Percentiles rank a stretch among this genome's conserved stretches.
These are phyloP conservation scores for Tubulanus polymorphus DNA, from an alignment of 2,888 invertebrate genomes.

Conservation along the genomic window DNA sequence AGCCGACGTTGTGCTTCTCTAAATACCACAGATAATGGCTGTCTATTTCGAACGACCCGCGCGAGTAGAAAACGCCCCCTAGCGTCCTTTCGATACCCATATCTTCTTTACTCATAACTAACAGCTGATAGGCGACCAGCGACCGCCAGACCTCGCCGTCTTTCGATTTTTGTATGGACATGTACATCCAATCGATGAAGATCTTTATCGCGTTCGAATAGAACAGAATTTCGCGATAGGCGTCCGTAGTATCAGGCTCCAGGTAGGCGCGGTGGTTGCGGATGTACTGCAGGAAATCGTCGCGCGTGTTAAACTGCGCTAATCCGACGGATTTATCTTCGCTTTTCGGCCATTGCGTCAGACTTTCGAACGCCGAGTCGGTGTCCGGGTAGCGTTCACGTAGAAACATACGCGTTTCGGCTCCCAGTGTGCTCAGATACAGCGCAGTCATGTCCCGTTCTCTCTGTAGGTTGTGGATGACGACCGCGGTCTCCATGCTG, in stretches of 20 bases:
- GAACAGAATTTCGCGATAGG: not conserved
- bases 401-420: conserved; percentile 34
- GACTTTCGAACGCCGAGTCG: conserved; percentile 28
- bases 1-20: not conserved
- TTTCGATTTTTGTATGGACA: conserved; percentile 4
- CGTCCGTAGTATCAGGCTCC: not conserved
- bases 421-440: conserved; percentile 33
- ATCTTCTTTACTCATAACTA: conserved; percentile 2
- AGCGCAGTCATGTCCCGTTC: conserved; percentile 42
- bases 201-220: conserved; percentile 1
- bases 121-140: conserved; percentile 2
- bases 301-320: not conserved
- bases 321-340: not conserved
- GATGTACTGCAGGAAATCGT: conserved; percentile 1
- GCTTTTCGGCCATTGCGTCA: conserved; percentile 19
- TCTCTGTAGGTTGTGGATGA: conserved; percentile 28
- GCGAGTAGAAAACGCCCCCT: conserved; percentile 5
- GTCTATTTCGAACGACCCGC: not conserved
- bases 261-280: not conserved
- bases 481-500: conserved; percentile 21
- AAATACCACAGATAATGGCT: conserved; percentile 6
- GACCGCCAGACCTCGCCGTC: conserved; percentile 17
- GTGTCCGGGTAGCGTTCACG: conserved; percentile 33
- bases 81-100: conserved; percentile 7
- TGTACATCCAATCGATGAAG: conserved; percentile 6